These are phyloP conservation scores for Hypercompe scribonia DNA, from an alignment of 2,888 invertebrate species.

Conservation along the genomic window DNA sequence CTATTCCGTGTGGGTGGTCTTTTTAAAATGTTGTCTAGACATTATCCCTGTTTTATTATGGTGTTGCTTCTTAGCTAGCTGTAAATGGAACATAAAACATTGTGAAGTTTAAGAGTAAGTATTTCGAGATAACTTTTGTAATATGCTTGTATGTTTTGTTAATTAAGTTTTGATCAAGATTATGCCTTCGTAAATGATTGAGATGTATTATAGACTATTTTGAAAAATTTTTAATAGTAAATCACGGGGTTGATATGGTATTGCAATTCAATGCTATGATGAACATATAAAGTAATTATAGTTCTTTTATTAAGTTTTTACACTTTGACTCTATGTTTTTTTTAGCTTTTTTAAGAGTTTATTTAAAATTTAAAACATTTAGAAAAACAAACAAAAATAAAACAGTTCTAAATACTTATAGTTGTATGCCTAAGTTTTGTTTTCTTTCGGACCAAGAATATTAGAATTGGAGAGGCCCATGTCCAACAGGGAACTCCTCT, in stretches of 20 bases:
- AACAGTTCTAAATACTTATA: no score
- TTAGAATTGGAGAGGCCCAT: no score
- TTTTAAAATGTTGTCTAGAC: constrained; percentile 42
- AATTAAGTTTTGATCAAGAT: background rate
- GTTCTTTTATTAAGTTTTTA: background rate
- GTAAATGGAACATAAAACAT: constrained; percentile 16
- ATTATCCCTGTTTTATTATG: constrained; percentile 34
- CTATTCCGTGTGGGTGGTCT: constrained; percentile 77
- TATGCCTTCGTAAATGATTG: background rate
- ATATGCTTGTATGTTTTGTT: background rate
- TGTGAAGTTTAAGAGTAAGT: background rate
- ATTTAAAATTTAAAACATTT: background rate
- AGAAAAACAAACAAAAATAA: no score
- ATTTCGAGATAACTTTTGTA: background rate
- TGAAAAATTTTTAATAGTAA: background rate
- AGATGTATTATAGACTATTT: background rate
- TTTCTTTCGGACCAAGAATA: no score
- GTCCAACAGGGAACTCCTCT: no score
- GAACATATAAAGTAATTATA: background rate
- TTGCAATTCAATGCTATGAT: background rate
- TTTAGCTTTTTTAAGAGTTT: background rate
- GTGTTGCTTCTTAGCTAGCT: constrained; percentile 13
- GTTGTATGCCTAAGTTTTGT: no score
- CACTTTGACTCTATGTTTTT: background rate
- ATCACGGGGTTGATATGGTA: background rate